Percentiles rank a stretch among this genome's conserved stretches.
phyloP scores from a whole-genome alignment of 2,113 vertebrate species.

The Neolamprologus fasciatus region DNA sequence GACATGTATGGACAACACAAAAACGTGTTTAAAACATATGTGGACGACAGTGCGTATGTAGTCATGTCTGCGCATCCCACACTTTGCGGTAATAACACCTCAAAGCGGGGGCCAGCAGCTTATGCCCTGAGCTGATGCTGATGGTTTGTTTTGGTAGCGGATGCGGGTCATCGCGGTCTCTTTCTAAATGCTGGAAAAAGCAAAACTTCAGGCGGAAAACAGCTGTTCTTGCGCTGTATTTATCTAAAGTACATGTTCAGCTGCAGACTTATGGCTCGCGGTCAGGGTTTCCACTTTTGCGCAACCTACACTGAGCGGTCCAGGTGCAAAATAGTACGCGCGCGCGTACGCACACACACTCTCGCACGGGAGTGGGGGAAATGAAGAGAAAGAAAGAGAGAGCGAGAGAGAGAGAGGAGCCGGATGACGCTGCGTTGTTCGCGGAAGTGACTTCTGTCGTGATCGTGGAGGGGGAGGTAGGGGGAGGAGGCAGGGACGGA shows the following conservation, averaged over 20 bases:
- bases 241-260: background rate
- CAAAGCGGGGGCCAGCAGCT: background rate
- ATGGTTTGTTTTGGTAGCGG: background rate
- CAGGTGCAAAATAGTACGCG: slow-evolving; percentile 45
- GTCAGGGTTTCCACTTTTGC: slow-evolving; percentile 10
- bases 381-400: background rate
- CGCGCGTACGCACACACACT: background rate
- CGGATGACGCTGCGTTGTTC: slow-evolving; percentile 65
- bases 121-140: background rate
- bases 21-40: background rate
- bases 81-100: background rate
- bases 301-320: slow-evolving; percentile 8
- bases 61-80: background rate
- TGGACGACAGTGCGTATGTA: background rate
- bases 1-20: background rate
- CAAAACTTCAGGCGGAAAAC: background rate
- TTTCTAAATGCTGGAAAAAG: background rate
- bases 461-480: slow-evolving; percentile 23
- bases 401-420: background rate
- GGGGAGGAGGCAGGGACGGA: slow-evolving; percentile 38
- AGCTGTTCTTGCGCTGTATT: background rate
- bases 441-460: slow-evolving; percentile 69
- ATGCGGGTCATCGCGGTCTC: background rate
- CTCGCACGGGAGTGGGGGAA: background rate
- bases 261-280: background rate